phyloP scores from a whole-genome alignment of 2,113 vertebrate species.

The Myodes glareolus region DNA sequence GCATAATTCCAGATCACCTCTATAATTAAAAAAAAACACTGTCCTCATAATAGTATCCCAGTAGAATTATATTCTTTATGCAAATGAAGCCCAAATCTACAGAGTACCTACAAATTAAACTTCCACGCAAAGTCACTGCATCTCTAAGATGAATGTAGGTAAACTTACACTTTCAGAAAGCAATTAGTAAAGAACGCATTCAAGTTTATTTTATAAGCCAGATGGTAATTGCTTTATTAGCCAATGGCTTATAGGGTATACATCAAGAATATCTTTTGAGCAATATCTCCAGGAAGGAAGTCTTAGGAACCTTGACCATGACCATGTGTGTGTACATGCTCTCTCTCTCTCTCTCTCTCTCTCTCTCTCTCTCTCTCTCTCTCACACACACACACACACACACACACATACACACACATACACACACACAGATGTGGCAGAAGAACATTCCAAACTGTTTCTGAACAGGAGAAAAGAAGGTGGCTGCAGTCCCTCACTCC shows the following conservation, averaged over 20 bases:
- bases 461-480: not conserved
- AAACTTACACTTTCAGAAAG: not conserved
- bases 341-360: too few relatives aligned
- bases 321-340: not conserved
- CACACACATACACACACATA: not conserved
- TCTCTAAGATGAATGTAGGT: not conserved
- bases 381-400: not conserved
- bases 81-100: conserved; percentile 17
- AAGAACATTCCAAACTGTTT: not conserved
- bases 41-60: not conserved
- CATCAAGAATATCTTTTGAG: not conserved
- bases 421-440: not conserved
- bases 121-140: not conserved
- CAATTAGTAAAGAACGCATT: conserved; percentile 39
- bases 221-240: not conserved
- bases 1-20: not conserved
- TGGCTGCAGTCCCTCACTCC: not conserved
- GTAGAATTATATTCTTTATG: not conserved
- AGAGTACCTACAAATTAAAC: not conserved
- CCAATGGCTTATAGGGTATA: not conserved
- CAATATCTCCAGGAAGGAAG: not conserved
- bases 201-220: conserved; percentile 39
- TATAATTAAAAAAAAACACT: not conserved
- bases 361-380: too few relatives aligned
- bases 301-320: not conserved